Evolutionary conservation across 2,113 vertebrate genomes (phyloP).

Genomic region (Ranitomeya variabilis): DNA sequence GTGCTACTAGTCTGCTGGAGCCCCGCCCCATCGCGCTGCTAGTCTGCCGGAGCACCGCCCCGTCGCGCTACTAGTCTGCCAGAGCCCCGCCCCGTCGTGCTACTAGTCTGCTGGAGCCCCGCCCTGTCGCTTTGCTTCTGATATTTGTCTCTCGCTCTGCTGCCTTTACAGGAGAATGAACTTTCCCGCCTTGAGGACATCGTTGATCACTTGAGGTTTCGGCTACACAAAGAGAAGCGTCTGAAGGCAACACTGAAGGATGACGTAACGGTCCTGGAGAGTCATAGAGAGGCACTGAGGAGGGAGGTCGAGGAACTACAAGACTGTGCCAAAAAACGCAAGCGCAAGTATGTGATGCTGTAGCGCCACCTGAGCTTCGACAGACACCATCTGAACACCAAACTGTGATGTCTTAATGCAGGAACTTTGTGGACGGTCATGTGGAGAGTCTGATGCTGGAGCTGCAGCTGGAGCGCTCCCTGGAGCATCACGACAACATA

Average conservation of each 20-base stretch:
- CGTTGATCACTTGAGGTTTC: slow-evolving; percentile 70
- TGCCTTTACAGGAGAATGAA: slow-evolving; percentile 71
- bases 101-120: no score
- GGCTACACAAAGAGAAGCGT: slow-evolving; percentile 58
- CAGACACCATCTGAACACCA: no score
- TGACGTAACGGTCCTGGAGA: slow-evolving; percentile 67
- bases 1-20: no score
- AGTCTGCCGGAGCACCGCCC: no score
- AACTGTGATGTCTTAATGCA: slow-evolving; percentile 48
- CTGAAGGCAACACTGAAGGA: slow-evolving; percentile 64
- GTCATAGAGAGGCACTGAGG: slow-evolving; percentile 72
- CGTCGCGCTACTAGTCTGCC: no score
- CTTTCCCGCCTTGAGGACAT: slow-evolving; percentile 71
- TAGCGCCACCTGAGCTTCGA: neutral
- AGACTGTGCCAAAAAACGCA: slow-evolving; percentile 61
- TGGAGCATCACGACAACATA: slow-evolving; percentile 69
- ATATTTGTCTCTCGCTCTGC: neutral
- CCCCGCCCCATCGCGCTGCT: no score
- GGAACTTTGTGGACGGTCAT: slow-evolving; percentile 70
- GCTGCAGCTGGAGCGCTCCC: slow-evolving; percentile 70
- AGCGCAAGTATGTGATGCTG: slow-evolving; percentile 68
- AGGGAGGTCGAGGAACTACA: slow-evolving; percentile 72
- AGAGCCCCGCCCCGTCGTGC: no score
- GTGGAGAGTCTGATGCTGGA: slow-evolving; percentile 68
- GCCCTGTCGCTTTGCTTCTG: no score